Evolutionary conservation across 2,797 vertebrate species (phyloP), one percentile per base, ranked within the genome.

Genomic region (Gallinago nigripennis): DNA sequence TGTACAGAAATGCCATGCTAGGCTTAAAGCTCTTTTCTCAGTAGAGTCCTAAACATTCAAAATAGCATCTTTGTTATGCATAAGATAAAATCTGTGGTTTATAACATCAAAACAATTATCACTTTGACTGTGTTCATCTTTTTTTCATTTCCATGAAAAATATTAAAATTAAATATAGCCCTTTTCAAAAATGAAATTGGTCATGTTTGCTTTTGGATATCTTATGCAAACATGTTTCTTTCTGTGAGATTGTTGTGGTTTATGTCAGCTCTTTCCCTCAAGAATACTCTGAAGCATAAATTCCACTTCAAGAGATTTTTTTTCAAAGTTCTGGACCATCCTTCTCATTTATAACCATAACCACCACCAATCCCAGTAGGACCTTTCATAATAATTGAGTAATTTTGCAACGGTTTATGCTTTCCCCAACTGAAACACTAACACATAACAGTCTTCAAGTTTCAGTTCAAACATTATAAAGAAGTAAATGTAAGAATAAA

Each of bases 251-350:
- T 66, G 11, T 41, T 82, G 77, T 84, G 39, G 23, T 77, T 35
- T 90, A 88, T 86, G 77, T 90, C 91, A 88, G 56, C 90, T 96
- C 68, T 95, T 97, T 97, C 91, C 93, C 94, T 77, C 39, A 94
- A 89, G 93, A 92, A 46, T 96, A 45, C 48, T 91, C 86, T 95
- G 86, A 92, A 96, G 80, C 35, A 60, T 95, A 51, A 95, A 39
- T 84, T 80, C 31, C 8, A 83, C 90, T 95, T 91, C 50, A 95
- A 96, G 46, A 95, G 89, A 84, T 88, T 80, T 20, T 92, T 96
- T 63, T 97, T 94, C 75, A 70, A 94, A 87, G 88, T 82, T 81
- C 61, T 93, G 82, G 66, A 96, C 78, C 75, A 93, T 94, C 89
- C 61, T 54, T 97, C 88, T 95, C 76, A 77, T 90, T 97, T 91